These are phyloP conservation scores for Stegana nigrithorax DNA, from an alignment of 2,888 invertebrate species.

Conservation along the genomic window DNA sequence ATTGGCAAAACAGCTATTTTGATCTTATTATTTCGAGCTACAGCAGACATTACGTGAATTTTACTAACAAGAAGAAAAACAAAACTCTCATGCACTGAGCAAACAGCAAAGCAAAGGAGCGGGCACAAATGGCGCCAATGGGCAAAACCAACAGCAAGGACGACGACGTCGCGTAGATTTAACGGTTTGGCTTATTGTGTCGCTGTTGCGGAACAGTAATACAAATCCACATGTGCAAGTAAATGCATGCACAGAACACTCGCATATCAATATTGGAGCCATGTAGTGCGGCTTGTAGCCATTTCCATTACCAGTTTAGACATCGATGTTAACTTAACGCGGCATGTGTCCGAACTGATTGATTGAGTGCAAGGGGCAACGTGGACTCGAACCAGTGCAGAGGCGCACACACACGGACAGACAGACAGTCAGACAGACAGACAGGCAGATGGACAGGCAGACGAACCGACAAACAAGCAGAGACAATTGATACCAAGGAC, in stretches of 20 bases:
- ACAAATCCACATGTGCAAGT: not conserved
- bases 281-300: too few species aligned
- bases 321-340: constrained; percentile 19
- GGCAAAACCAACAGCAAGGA: not conserved
- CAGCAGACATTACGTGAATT: too few species aligned
- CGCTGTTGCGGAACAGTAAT: not conserved
- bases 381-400: not conserved
- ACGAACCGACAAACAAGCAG: not conserved
- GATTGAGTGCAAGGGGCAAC: constrained; percentile 9
- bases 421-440: not conserved
- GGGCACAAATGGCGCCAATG: not conserved
- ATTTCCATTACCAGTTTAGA: constrained; percentile 14
- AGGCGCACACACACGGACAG: not conserved
- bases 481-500: not conserved
- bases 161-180: not conserved
- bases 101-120: not conserved
- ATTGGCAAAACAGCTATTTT: too few species aligned
- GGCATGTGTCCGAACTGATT: constrained; percentile 17
- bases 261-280: too few species aligned
- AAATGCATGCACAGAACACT: too few species aligned
- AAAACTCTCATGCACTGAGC: not conserved
- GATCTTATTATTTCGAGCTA: too few species aligned
- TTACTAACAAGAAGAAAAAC: not conserved
- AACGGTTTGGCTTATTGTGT: constrained; percentile 1
- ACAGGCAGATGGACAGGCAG: not conserved